Evolutionary conservation across 2,888 invertebrate genomes (phyloP), one percentile per base, ranked within the genome.

Genomic region (Zeuzera pyrina): DNA sequence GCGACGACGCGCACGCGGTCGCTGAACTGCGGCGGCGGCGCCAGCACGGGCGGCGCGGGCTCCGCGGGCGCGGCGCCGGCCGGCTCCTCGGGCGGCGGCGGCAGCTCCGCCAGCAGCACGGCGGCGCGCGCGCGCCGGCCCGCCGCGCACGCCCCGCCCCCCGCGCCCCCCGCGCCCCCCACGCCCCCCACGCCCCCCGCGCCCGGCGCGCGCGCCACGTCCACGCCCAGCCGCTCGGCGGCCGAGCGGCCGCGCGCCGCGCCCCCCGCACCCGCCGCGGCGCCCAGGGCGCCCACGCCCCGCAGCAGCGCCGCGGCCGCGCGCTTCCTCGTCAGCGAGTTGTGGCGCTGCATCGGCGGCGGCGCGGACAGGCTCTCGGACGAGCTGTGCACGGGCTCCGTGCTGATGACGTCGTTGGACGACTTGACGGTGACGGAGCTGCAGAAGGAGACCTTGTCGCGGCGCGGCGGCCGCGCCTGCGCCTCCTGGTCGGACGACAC

Each of bases 11-110:
- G 87, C 34, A 92, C 93, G 50, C 90, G 86, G 77, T 95, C 95
- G 71, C 92, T 93, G 79, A 95, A 95, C 74, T 95, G 95, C 22
- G 95, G 95, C 21, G 95, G 95, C 22, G 95, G 95, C 13, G 94
- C 93, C 39, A 93, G 81, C 42, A 92, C 84, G 10, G 93, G 69
- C 10, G 42, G 40, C 34, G 56, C 57, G n/a, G 46, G 36, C 40
- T 39, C 35, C 45, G 57, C 40, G 56, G 51, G 37, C 26, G 62
- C 62, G 39, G 59, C 59, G 25, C 73, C 73, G 28, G 63, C 60
- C 35, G 87, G 86, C 52, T 87, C 88, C 62, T 94, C 92, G 34
- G 89, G 87, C 10, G 94, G 93, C 7, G 93, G 93, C 29, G 94
- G 94, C 33, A 94, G 78, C 59, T 91, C 91, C 7, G 92, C 91